Conservation (phyloP, 30 jellyfish, hydroid and myxozoan genomes). For the Pseudorhiza aurosa region DNA sequence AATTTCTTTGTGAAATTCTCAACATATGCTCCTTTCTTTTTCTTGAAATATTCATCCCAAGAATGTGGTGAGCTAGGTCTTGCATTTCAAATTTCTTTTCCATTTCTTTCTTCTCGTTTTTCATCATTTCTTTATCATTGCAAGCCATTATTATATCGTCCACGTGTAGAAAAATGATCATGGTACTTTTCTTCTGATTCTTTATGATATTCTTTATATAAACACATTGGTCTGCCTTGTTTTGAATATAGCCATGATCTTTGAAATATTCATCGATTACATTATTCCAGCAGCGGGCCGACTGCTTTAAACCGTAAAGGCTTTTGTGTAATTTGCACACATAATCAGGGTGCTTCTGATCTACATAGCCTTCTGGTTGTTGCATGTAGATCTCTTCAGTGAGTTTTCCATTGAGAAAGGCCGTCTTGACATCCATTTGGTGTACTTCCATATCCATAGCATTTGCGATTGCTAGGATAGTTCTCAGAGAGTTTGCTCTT, state of each 20-base stretch:
- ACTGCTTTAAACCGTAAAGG: slow-evolving; percentile 49
- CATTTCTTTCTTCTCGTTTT: slow-evolving; percentile 6
- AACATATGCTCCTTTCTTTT: slow-evolving; percentile 11
- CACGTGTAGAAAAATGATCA: slow-evolving; percentile 13
- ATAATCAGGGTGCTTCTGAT: slow-evolving; percentile 23
- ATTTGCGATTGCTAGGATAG: slow-evolving; percentile 31
- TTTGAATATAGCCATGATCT: slow-evolving; percentile 33
- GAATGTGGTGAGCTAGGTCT: slow-evolving; percentile 38
- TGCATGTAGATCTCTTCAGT: slow-evolving; percentile 65
- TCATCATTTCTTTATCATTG: slow-evolving; percentile 19
- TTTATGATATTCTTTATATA: slow-evolving; percentile 4
- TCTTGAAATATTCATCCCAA: slow-evolving; percentile 52
- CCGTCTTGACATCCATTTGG: slow-evolving; percentile 52
- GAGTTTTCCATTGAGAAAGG: slow-evolving; percentile 34
- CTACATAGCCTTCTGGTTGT: slow-evolving; percentile 74
- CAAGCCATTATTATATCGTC: slow-evolving; percentile 20
- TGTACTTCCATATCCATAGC: slow-evolving; percentile 28
- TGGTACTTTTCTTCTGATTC: slow-evolving; percentile 35
- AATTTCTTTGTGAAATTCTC: slow-evolving; percentile 28
- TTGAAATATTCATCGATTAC: slow-evolving; percentile 25
- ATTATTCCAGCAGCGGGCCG: slow-evolving; percentile 56
- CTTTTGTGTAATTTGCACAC: slow-evolving; percentile 61
- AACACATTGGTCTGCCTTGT: slow-evolving; percentile 30
- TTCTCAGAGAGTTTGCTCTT: slow-evolving; percentile 8
- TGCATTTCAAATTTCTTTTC: slow-evolving; percentile 40